Evolutionary conservation across 2,113 vertebrate genomes (phyloP).

Genomic region (Colistium nudipinnis): DNA sequence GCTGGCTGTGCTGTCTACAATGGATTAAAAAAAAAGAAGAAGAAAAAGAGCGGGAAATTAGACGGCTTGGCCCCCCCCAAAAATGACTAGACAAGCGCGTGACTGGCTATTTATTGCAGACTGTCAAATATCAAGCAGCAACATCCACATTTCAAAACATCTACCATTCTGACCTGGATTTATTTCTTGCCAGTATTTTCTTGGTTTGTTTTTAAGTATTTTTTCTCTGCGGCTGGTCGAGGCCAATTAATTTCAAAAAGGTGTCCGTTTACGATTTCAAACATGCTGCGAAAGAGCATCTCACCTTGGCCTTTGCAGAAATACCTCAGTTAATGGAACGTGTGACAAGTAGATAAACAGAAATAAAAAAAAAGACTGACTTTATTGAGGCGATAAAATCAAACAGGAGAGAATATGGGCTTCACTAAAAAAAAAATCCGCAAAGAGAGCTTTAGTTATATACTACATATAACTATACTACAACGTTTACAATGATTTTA

Average conservation of each 20-base stretch:
- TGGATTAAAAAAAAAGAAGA: not conserved
- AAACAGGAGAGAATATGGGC: not conserved
- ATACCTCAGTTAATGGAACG: slow-evolving; percentile 87
- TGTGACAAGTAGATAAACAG: slow-evolving; percentile 58
- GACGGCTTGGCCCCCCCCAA: not conserved
- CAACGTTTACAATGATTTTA: too few species aligned
- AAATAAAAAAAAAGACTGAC: slow-evolving; percentile 30
- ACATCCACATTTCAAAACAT: not conserved
- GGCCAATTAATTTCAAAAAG: slow-evolving; percentile 54
- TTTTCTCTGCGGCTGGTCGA: not conserved
- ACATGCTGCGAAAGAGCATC: slow-evolving; percentile 40
- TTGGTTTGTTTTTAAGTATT: not conserved
- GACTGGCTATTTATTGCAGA: slow-evolving; percentile 29
- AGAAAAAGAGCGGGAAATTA: not conserved
- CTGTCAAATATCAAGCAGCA: not conserved
- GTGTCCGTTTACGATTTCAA: slow-evolving; percentile 33
- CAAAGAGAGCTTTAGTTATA: too few species aligned
- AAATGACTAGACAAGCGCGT: too few species aligned
- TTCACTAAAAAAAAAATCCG: too few species aligned
- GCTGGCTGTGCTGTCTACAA: slow-evolving; percentile 92
- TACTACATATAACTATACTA: too few species aligned
- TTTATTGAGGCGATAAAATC: slow-evolving; percentile 13
- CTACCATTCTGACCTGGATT: not conserved
- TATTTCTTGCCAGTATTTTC: not conserved
- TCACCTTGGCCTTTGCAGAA: slow-evolving; percentile 68